These are phyloP conservation scores for Galendromus occidentalis DNA, from an alignment of 1,140 invertebrate genomes.

Conservation along the genomic window DNA sequence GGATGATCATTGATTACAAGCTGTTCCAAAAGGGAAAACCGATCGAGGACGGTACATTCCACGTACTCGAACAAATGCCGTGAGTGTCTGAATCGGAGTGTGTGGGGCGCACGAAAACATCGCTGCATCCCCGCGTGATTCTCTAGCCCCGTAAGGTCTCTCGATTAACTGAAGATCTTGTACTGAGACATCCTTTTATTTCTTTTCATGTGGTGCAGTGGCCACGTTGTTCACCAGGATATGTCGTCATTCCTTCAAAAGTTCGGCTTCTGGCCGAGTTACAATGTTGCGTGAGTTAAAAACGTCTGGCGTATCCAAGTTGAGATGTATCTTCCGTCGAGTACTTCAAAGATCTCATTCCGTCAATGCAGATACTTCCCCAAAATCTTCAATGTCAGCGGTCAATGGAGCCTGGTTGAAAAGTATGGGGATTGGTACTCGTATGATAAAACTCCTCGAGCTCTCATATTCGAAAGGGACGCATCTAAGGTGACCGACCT, in stretches of 20 bases:
- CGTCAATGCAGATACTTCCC: constrained; percentile 35
- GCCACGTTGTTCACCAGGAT: constrained; percentile 34
- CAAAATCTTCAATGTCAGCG: constrained; percentile 40
- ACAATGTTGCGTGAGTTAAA: constrained; percentile 44
- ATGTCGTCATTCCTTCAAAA: constrained; percentile 42
- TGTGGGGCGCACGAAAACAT: too few species aligned
- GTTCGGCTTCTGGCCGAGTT: constrained; percentile 50
- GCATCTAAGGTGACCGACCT: constrained; percentile 36
- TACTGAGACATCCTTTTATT: not conserved
- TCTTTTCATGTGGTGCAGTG: too few species aligned
- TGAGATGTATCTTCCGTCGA: too few species aligned
- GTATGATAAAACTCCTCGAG: constrained; percentile 41
- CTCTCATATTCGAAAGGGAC: constrained; percentile 40
- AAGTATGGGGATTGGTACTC: constrained; percentile 50
- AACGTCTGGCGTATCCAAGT: too few species aligned
- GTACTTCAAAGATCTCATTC: too few species aligned
- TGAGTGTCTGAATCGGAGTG: constrained; percentile 33
- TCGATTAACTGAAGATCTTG: constrained; percentile 3
- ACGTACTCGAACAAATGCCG: constrained; percentile 64
- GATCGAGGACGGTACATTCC: constrained; percentile 39
- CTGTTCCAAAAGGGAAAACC: constrained; percentile 33
- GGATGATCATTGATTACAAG: constrained; percentile 58
- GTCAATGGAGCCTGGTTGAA: constrained; percentile 32
- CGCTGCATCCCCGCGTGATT: not conserved
- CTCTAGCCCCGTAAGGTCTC: too few species aligned